Evolutionary conservation across 2,113 vertebrate species (phyloP).

Genomic region (Recurvirostra avosetta): DNA sequence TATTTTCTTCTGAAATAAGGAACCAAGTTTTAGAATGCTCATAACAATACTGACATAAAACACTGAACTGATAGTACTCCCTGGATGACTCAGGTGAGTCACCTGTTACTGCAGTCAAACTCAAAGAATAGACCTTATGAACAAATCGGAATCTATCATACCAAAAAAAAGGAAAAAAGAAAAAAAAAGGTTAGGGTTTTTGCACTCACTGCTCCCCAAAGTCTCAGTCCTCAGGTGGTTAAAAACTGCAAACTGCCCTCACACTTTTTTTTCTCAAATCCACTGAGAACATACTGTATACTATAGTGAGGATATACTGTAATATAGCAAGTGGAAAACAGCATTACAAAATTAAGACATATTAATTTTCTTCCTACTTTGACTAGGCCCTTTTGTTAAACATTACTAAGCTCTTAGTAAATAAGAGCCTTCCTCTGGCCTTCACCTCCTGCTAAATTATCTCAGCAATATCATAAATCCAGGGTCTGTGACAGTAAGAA

Average conservation of each 20-base stretch:
- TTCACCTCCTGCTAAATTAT: neutral
- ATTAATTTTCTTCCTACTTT: neutral
- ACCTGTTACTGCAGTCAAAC: neutral
- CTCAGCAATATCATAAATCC: neutral
- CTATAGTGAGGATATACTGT: neutral
- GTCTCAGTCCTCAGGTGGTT: neutral
- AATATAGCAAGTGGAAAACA: neutral
- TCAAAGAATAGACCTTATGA: neutral
- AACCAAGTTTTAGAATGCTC: neutral
- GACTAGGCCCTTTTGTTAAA: neutral
- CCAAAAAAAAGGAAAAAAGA: neutral
- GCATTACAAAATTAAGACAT: neutral
- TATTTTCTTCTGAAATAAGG: neutral
- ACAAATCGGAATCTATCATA: rapidly evolving
- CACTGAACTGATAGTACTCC: neutral
- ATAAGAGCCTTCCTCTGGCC: neutral
- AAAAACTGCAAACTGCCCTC: neutral
- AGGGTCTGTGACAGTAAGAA: neutral
- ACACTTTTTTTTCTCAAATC: neutral
- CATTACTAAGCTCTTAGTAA: neutral
- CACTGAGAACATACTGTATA: rapidly evolving
- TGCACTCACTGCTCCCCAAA: neutral
- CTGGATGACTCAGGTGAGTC: neutral
- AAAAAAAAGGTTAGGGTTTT: neutral
- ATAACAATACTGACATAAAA: neutral